phyloP scores from a whole-genome alignment of 2,888 invertebrate genomes.

The Doris montereyensis region DNA sequence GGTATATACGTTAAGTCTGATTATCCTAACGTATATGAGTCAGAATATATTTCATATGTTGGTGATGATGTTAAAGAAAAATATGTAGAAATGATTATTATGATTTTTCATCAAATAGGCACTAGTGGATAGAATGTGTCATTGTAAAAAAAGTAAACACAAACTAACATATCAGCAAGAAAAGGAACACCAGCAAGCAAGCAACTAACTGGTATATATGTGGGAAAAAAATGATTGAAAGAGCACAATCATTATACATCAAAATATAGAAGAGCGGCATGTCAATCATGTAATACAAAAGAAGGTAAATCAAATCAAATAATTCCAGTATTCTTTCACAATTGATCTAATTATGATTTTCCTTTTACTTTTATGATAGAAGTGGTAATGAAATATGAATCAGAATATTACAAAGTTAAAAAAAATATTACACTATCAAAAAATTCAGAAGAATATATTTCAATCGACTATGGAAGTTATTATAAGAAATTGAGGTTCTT shows the following conservation, averaged over 20 bases:
- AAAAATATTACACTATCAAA: conserved; percentile 26
- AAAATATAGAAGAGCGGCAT: conserved; percentile 29
- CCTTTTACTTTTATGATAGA: conserved; percentile 43
- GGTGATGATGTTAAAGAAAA: too few relatives aligned
- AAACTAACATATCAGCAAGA: too few relatives aligned
- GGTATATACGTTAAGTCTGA: too few relatives aligned
- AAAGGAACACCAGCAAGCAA: too few relatives aligned
- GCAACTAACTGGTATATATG: too few relatives aligned
- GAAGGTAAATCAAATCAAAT: conserved; percentile 39
- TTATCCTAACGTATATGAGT: too few relatives aligned
- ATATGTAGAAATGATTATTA: too few relatives aligned
- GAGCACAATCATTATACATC: conserved; percentile 31
- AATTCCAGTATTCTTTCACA: conserved; percentile 43
- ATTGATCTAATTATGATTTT: conserved; percentile 42
- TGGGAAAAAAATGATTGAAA: too few relatives aligned
- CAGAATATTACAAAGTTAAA: conserved; percentile 30
- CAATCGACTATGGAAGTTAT: conserved; percentile 39
- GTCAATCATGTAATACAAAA: conserved; percentile 44
- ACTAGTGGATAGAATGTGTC: too few relatives aligned
- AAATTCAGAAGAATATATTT: conserved; percentile 35
- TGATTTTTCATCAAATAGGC: too few relatives aligned
- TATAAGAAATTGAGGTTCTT: conserved; percentile 40
- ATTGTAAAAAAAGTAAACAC: too few relatives aligned
- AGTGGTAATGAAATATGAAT: conserved; percentile 37
- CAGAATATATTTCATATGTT: too few relatives aligned